Evolutionary conservation across 2,113 vertebrate species (phyloP).

Genomic region (Cisticola juncidis): DNA sequence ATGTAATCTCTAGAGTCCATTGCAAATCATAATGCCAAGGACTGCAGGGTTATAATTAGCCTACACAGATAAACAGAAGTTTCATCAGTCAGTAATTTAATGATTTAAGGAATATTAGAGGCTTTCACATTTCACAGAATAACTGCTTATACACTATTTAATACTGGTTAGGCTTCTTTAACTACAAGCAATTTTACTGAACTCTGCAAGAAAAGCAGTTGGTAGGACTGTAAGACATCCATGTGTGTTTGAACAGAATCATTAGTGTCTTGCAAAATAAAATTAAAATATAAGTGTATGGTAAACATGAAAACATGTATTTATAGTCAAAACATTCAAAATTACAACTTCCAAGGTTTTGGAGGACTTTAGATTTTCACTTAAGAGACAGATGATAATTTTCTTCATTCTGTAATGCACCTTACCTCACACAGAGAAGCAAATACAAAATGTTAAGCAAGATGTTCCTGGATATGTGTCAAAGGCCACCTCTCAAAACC

Average conservation of each 20-base stretch:
- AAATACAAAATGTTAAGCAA: background rate
- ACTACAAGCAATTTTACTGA: background rate
- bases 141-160: background rate
- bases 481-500: background rate
- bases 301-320: background rate
- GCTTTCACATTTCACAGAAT: background rate
- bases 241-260: background rate
- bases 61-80: background rate
- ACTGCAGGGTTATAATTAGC: background rate
- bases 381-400: background rate
- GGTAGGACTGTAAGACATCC: background rate
- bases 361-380: background rate
- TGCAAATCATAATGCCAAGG: background rate
- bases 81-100: background rate
- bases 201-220: background rate
- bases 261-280: background rate
- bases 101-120: background rate
- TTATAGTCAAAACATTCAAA: background rate
- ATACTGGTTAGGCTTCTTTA: background rate
- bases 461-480: background rate
- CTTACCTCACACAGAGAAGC: rapidly evolving
- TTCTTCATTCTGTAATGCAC: background rate
- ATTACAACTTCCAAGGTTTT: background rate
- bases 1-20: background rate
- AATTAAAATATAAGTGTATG: background rate